Evolutionary conservation across 2,797 vertebrate species (phyloP), one percentile per base, ranked within the genome.

Genomic region (Rhabdomys pumilio): DNA sequence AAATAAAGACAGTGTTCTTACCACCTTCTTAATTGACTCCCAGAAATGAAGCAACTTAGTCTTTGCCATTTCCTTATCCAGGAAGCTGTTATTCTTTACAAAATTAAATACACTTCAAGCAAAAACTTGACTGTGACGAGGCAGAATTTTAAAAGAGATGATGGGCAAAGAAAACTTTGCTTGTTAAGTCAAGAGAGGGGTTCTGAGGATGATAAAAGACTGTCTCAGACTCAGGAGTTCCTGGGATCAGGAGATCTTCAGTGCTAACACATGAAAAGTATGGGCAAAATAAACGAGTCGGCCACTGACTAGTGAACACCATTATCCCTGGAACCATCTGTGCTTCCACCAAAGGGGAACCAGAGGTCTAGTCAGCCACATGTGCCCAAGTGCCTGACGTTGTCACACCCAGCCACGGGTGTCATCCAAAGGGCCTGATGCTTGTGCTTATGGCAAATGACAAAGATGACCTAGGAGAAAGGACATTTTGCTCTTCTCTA

Each of bases 41-140:
- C 94, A 96, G 97, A 97, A 96, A 97, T 93, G 97, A 97, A 98
- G 97, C 97, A 97, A 97, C 96, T 97, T 93, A 92, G 93, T 81
- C 69, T 96, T 90, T 82, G 72, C 84, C 93, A 89, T 90, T 97
- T 96, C 97, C 97, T 95, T 87, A 91, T 14, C 7, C 57, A 57
- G 53, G 87, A 97, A 97, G 93, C 93, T 94, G 34, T 89, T 89
- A 94, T 97, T 80, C 96, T 95, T 96, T 91, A 95, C 73, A 97
- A 92, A 97, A 97, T 89, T 75, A 91, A 79, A 91, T 76, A 38
- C 47, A 73, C 34, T 90, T 81, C 96, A 94, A 94, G 67, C 80
- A 91, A 79, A 95, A 75, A 82, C 34, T 85, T 76, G 77, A 4
- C 20, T 5, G 65, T 95, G 93, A 92, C 50, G 38, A 76, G 73